These are phyloP conservation scores for Excalfactoria chinensis DNA, from an alignment of 2,113 vertebrate genomes.

Conservation along the genomic window DNA sequence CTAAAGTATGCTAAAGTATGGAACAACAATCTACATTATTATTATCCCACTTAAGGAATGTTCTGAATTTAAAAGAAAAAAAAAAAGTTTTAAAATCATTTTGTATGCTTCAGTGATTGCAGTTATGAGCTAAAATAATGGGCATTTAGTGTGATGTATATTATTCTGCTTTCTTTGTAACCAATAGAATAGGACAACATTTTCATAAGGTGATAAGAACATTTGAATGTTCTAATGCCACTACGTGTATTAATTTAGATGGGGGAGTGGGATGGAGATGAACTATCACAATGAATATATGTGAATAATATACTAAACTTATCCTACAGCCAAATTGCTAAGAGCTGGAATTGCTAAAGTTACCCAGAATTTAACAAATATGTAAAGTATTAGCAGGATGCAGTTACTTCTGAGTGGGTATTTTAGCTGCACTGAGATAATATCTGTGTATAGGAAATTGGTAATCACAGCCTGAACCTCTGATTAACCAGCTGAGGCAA, in stretches of 20 bases:
- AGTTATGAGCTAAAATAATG: neutral
- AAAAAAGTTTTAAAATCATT: neutral
- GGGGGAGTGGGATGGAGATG: neutral
- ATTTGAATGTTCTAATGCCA: neutral
- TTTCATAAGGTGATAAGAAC: neutral
- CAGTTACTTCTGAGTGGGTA: neutral
- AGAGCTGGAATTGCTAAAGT: neutral
- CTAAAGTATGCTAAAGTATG: neutral
- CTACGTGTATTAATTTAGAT: neutral
- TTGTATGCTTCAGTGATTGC: neutral
- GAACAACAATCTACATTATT: neutral
- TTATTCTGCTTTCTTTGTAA: neutral
- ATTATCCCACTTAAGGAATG: neutral
- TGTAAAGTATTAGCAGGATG: neutral
- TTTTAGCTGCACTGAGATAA: neutral
- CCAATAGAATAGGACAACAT: neutral
- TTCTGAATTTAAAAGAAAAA: neutral
- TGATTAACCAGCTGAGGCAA: too few species aligned
- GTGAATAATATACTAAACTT: neutral
- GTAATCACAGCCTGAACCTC: too few species aligned
- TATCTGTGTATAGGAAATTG: neutral
- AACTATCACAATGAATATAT: neutral
- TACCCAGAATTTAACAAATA: neutral
- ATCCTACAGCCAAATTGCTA: neutral
- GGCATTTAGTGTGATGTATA: accelerated